Evolutionary conservation across 35 echinoderm and acorn worm genomes (phyloP), one percentile per base, ranked within the genome.

Genomic region (Amphiura filiformis): DNA sequence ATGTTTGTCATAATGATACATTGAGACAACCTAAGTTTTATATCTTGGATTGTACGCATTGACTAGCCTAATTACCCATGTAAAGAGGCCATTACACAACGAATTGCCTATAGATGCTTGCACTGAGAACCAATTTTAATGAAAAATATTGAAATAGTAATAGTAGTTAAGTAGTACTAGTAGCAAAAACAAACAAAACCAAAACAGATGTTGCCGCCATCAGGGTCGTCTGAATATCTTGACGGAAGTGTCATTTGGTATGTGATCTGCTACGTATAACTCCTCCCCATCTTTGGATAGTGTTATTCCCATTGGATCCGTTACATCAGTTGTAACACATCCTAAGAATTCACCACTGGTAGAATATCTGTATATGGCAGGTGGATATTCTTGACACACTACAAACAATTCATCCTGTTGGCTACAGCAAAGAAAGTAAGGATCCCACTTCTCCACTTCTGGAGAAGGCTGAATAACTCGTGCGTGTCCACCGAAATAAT

Each of bases 371-470:
- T 70, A 70, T 26, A 70, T 11, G 15, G 61, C 61, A n/a, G 61
- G 7, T 13, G 61, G 61, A 70, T 70, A 70, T 70, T 70, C 61
- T 70, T 70, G 61, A 30, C 61, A 70, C 7, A 70, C 61, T 70
- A 70, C 61, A 70, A 70, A 70, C 61, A 70, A 30, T 70, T 70
- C 61, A n/a, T 70, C 61, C 61, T 70, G 61, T n/a, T 70, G 15
- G 28, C 61, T 70, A n/a, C 61, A 70, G 26, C 61, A 70, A 11
- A 70, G 61, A 30, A 70, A 70, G 28, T 70, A 70, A 11, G 61
- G 61, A 30, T 70, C 61, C 61, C 61, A 70, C 28, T 70, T 70
- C 26, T 70, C 61, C 2, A 70, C 61, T 13, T 26, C 61, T 70
- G 61, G 28, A 15, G 61, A 70, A 18, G 61, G 61, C 26, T 70